Percentiles rank a stretch among this genome's conserved stretches.
Conservation (phyloP, 2,797 vertebrate genomes). For the Clangula hyemalis region DNA sequence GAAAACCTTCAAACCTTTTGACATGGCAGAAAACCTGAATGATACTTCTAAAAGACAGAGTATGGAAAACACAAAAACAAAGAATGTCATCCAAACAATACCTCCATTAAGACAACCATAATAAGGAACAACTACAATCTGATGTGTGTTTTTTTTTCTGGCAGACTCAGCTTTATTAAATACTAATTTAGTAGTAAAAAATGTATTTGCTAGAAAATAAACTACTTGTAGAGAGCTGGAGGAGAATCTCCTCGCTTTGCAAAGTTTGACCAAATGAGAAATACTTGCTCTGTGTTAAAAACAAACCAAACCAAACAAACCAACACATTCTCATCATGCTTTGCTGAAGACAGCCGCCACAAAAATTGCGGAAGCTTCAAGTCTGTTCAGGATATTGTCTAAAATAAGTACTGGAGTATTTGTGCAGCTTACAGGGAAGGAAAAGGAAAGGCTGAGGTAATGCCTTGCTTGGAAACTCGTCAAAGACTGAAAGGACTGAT, state of each 20-base stretch:
- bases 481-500: background rate
- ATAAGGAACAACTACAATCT: background rate
- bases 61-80: background rate
- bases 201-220: background rate
- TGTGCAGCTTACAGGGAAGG: background rate
- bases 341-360: background rate
- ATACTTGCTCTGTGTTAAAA: background rate
- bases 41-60: background rate
- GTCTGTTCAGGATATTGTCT: background rate
- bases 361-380: background rate
- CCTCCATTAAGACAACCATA: background rate
- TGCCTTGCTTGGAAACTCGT: background rate
- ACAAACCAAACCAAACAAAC: background rate
- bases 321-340: background rate
- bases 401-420: background rate
- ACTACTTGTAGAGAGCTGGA: background rate
- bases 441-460: conserved; percentile 28
- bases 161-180: background rate
- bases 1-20: background rate
- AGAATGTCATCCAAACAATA: background rate
- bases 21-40: background rate
- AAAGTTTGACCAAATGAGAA: background rate
- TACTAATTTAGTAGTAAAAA: background rate
- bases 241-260: background rate
- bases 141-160: background rate